phyloP scores from a whole-genome alignment of 2,797 vertebrate genomes.

The Catamblyrhynchus diadema region DNA sequence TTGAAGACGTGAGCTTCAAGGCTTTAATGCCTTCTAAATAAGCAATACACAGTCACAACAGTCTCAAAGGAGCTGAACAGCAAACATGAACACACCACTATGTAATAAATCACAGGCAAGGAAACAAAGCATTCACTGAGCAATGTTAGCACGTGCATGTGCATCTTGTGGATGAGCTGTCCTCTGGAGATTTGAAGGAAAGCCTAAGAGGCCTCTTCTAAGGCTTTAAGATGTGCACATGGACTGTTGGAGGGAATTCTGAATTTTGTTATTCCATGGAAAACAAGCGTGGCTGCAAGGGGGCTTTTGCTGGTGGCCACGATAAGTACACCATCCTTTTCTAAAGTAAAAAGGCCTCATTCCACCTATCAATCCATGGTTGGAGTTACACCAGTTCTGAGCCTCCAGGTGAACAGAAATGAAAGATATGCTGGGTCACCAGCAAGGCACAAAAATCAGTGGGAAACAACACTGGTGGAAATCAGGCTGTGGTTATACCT shows the following conservation, averaged over 20 bases:
- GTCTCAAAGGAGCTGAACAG: background rate
- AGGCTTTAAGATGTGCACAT: background rate
- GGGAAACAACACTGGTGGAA: background rate
- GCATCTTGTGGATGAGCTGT: background rate
- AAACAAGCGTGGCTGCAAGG: background rate
- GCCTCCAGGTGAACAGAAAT: background rate
- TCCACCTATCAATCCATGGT: background rate
- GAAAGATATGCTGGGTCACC: background rate
- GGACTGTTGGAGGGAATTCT: background rate
- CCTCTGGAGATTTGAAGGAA: background rate
- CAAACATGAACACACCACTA: background rate
- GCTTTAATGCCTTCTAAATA: background rate
- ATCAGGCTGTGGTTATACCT: background rate
- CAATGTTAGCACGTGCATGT: fast-evolving
- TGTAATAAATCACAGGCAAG: background rate
- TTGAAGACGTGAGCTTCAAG: background rate
- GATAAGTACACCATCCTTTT: background rate
- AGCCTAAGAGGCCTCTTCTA: background rate
- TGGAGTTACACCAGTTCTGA: background rate
- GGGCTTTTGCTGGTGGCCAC: background rate
- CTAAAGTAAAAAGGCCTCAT: background rate
- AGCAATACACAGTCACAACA: background rate
- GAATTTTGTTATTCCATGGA: background rate
- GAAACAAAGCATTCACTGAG: background rate
- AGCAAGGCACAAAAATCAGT: background rate